Evolutionary conservation across 2,113 vertebrate genomes (phyloP).

Genomic region (Archilochus colubris): DNA sequence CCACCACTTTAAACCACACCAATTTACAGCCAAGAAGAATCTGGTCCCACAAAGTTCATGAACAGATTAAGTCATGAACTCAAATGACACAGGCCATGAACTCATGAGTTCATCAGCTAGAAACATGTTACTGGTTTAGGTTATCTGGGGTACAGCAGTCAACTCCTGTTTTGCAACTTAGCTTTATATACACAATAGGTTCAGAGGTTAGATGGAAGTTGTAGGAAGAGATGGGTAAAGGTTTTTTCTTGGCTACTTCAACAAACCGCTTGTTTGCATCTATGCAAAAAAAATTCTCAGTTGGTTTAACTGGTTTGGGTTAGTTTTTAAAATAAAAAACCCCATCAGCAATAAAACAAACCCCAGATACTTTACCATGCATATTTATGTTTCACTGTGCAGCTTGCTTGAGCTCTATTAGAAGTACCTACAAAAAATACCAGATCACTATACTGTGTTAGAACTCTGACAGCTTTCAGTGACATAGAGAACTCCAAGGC

Average conservation of each 20-base stretch:
- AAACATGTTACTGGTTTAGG: background rate
- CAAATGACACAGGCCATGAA: background rate
- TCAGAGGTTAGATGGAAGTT: background rate
- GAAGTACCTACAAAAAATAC: too few species aligned
- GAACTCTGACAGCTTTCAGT: too few species aligned
- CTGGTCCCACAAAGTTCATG: background rate
- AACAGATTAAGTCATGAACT: background rate
- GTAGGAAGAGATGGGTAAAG: background rate
- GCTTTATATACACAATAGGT: background rate
- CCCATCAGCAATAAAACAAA: too few species aligned
- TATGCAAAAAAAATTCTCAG: too few species aligned
- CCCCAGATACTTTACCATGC: too few species aligned
- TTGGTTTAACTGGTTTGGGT: too few species aligned
- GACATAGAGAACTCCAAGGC: constrained; percentile 57
- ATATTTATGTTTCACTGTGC: too few species aligned
- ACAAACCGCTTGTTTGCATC: too few species aligned
- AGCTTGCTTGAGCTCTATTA: too few species aligned
- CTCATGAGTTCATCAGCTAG: background rate
- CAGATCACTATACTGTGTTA: too few species aligned
- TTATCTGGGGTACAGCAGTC: background rate
- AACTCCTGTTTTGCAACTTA: background rate
- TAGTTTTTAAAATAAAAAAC: too few species aligned
- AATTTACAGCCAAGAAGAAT: background rate
- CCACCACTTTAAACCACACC: background rate
- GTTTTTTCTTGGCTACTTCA: background rate